These are phyloP conservation scores for Heloderma charlesbogerti DNA, from an alignment of 2,113 vertebrate genomes.

Conservation along the genomic window DNA sequence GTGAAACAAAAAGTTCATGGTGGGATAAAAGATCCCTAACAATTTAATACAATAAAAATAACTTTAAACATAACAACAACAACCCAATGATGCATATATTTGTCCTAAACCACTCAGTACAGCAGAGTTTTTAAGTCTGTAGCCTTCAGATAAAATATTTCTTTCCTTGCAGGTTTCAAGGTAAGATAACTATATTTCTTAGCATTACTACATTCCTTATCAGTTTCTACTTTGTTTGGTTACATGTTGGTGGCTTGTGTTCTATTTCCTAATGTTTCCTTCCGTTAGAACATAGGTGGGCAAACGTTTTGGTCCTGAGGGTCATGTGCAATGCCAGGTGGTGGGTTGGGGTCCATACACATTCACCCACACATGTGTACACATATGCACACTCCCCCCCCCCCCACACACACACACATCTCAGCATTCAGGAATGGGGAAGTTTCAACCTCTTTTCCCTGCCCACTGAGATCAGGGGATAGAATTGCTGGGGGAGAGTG, in stretches of 20 bases:
- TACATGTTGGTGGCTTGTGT: too few species aligned
- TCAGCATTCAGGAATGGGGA: too few species aligned
- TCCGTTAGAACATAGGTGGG: background rate
- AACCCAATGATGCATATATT: background rate
- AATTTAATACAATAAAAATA: background rate
- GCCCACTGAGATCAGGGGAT: too few species aligned
- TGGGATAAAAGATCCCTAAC: background rate
- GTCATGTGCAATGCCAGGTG: too few species aligned
- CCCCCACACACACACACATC: too few species aligned
- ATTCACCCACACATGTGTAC: too few species aligned
- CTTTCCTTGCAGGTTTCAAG: background rate
- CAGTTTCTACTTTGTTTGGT: background rate
- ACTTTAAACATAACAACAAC: background rate
- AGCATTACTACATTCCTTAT: background rate
- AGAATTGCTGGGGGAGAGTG: too few species aligned
- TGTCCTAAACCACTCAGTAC: background rate
- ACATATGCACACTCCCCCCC: too few species aligned
- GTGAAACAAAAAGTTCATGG: background rate
- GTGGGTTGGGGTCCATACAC: too few species aligned
- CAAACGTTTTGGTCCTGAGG: too few species aligned
- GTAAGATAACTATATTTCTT: background rate
- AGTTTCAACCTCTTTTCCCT: too few species aligned
- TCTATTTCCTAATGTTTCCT: background rate
- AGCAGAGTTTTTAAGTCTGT: background rate
- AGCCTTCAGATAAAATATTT: background rate